Evolutionary conservation across 2,888 invertebrate species (phyloP).

Genomic region (Drepanosiphum platanoidis): DNA sequence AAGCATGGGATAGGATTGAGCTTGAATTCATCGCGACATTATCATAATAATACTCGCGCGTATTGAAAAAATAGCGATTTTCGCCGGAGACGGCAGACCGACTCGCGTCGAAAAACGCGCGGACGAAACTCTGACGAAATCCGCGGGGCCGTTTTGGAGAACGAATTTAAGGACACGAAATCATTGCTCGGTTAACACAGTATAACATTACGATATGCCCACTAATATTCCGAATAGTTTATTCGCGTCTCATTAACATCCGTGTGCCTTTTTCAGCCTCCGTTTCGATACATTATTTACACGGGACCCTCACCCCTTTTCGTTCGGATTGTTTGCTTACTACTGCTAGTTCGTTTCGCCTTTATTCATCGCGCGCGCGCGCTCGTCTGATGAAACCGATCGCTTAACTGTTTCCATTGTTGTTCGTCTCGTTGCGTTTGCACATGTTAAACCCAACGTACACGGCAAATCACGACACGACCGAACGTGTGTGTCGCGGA

Average conservation of each 20-base stretch:
- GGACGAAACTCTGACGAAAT: no score
- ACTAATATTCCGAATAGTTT: background rate
- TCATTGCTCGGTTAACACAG: no score
- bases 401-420: constrained; percentile 13
- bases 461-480: background rate
- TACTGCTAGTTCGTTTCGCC: constrained; percentile 37
- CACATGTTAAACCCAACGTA: background rate
- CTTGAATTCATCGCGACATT: no score
- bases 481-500: background rate
- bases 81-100: no score
- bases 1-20: no score
- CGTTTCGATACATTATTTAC: background rate
- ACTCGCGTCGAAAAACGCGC: no score
- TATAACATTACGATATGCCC: no score
- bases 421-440: background rate
- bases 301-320: background rate
- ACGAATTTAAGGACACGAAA: no score
- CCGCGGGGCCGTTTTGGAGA: no score
- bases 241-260: constrained; percentile 5
- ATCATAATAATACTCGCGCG: no score
- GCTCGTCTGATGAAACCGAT: constrained; percentile 39
- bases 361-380: background rate
- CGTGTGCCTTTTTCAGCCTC: constrained; percentile 6
- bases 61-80: no score
- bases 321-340: constrained; percentile 26